Evolutionary conservation across 1,140 invertebrate genomes (phyloP).

Genomic region (Leptopilina clavipes): DNA sequence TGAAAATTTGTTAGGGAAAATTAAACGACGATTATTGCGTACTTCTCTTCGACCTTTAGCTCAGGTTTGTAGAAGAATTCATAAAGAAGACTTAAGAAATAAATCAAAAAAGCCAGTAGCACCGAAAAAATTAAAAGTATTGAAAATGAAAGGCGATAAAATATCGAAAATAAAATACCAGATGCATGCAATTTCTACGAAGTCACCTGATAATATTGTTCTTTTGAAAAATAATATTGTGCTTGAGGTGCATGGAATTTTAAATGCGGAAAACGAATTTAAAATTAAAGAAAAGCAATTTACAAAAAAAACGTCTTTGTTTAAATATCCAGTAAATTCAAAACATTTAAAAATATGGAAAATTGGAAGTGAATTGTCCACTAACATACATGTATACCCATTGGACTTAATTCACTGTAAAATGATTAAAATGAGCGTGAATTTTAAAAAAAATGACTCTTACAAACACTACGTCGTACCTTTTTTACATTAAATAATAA

Average conservation of each 20-base stretch:
- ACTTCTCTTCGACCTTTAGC: background rate
- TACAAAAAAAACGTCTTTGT: background rate
- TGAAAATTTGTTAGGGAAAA: conserved; percentile 4
- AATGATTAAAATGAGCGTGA: too few relatives aligned
- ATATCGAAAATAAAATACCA: background rate
- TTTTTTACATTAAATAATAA: too few relatives aligned
- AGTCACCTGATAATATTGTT: background rate
- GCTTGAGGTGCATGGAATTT: background rate
- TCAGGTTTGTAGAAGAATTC: background rate
- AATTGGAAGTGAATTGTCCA: background rate
- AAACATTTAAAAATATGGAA: background rate
- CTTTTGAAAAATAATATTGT: background rate
- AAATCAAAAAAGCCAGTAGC: background rate
- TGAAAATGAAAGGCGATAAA: background rate
- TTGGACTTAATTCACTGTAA: too few relatives aligned
- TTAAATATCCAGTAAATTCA: background rate
- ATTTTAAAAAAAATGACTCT: too few relatives aligned
- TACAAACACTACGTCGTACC: too few relatives aligned
- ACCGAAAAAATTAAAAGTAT: background rate
- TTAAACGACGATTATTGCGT: background rate
- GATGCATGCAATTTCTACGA: background rate
- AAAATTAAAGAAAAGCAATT: background rate
- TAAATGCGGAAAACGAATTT: background rate
- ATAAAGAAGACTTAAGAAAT: background rate
- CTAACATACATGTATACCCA: background rate